Conservation (phyloP, 2,888 invertebrate species). For the Nephrotoma flavescens region DNA sequence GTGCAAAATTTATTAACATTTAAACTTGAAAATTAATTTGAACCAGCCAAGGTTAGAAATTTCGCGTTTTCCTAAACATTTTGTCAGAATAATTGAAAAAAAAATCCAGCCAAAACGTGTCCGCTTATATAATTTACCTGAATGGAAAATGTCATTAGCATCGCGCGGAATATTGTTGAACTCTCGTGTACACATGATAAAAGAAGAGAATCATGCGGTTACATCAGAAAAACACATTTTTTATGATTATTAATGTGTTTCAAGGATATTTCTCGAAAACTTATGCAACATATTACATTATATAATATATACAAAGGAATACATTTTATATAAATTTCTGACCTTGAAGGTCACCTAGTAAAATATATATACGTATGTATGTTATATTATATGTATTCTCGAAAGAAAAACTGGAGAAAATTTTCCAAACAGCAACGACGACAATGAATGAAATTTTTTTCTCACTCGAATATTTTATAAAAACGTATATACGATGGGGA, state of each 20-base stretch:
- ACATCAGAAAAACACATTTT: background rate
- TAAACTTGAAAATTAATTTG: too few species aligned
- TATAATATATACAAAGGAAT: background rate
- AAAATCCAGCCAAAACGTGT: too few species aligned
- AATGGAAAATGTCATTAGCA: too few species aligned
- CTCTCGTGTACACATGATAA: background rate
- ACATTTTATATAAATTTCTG: background rate
- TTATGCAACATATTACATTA: background rate
- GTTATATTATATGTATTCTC: background rate
- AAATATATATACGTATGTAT: background rate
- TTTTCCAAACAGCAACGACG: background rate
- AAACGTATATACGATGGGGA: background rate
- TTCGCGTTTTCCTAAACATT: too few species aligned
- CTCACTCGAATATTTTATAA: background rate
- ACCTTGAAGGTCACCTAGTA: background rate
- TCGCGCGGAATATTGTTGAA: background rate
- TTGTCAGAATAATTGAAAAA: too few species aligned
- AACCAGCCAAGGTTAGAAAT: too few species aligned
- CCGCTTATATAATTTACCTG: too few species aligned
- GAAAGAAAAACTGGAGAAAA: background rate
- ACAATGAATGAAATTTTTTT: background rate
- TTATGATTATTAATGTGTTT: background rate
- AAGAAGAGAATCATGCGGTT: background rate
- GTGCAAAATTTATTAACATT: too few species aligned
- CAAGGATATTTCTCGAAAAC: background rate